phyloP scores from a whole-genome alignment of 2,113 vertebrate genomes.

The Passer montanus region DNA sequence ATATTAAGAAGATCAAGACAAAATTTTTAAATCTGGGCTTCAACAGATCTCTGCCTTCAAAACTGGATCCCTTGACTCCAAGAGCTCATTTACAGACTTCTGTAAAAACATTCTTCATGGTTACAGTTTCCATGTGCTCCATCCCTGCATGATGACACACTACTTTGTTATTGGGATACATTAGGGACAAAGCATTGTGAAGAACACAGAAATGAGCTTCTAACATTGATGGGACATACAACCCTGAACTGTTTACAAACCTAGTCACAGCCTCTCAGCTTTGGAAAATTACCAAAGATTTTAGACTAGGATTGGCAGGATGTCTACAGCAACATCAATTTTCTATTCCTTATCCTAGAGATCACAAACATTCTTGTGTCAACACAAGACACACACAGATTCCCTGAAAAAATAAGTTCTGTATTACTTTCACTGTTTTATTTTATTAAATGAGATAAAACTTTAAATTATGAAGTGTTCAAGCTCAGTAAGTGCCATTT shows the following conservation, averaged over 20 bases:
- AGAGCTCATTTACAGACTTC: neutral
- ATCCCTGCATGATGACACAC: neutral
- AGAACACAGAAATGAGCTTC: neutral
- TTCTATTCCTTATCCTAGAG: neutral
- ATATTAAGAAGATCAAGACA: neutral
- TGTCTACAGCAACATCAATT: neutral
- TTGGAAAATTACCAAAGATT: neutral
- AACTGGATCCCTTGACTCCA: neutral
- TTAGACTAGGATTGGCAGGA: neutral
- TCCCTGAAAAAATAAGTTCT: neutral
- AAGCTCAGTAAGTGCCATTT: neutral
- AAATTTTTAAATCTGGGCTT: neutral
- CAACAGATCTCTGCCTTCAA: neutral
- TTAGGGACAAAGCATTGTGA: neutral
- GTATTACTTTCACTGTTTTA: neutral
- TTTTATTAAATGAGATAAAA: neutral
- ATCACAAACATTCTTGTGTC: neutral
- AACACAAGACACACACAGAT: neutral
- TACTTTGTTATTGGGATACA: neutral
- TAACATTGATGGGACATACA: neutral
- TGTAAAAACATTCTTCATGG: neutral
- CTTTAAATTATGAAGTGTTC: neutral
- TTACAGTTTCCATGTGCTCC: neutral
- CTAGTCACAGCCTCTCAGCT: neutral
- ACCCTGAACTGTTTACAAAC: neutral